Evolutionary conservation across 1,140 invertebrate species (phyloP).

Genomic region (Cotesia glomerata): DNA sequence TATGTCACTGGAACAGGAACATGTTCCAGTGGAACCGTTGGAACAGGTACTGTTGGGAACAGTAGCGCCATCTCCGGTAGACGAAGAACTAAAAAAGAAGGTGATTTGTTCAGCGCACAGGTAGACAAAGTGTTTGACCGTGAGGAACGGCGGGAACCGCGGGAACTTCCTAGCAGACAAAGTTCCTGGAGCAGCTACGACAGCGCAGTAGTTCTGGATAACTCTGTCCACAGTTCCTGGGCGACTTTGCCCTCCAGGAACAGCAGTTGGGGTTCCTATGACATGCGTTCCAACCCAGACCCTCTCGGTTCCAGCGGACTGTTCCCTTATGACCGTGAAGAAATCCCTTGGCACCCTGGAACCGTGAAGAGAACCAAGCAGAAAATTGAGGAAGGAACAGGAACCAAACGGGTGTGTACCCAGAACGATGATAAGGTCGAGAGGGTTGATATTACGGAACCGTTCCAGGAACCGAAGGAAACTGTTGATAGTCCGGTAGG

Average conservation of each 20-base stretch:
- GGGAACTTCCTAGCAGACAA: constrained; percentile 66
- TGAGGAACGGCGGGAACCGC: constrained; percentile 68
- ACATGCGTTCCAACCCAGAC: constrained; percentile 62
- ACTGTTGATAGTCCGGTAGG: constrained; percentile 37
- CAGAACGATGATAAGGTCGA: constrained; percentile 43
- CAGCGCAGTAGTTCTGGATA: constrained; percentile 73
- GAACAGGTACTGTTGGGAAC: constrained; percentile 10
- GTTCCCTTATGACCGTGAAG: constrained; percentile 68
- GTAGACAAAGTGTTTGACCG: constrained; percentile 75
- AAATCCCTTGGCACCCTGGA: constrained; percentile 71
- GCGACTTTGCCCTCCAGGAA: constrained; percentile 74
- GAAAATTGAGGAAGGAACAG: constrained; percentile 72
- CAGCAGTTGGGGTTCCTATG: constrained; percentile 78
- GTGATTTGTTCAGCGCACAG: constrained; percentile 75
- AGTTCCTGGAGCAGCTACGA: constrained; percentile 83
- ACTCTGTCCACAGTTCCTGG: constrained; percentile 83
- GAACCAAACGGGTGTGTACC: constrained; percentile 64
- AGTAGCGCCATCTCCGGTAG: not conserved
- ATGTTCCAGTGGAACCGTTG: constrained; percentile 16
- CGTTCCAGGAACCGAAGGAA: constrained; percentile 18
- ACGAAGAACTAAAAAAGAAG: constrained; percentile 41
- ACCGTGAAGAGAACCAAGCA: constrained; percentile 76
- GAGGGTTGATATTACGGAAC: too few relatives aligned
- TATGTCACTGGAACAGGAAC: constrained; percentile 11
- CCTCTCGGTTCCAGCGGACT: constrained; percentile 59